phyloP scores from a whole-genome alignment of 1,140 invertebrate species.

The Meteorus sp. region DNA sequence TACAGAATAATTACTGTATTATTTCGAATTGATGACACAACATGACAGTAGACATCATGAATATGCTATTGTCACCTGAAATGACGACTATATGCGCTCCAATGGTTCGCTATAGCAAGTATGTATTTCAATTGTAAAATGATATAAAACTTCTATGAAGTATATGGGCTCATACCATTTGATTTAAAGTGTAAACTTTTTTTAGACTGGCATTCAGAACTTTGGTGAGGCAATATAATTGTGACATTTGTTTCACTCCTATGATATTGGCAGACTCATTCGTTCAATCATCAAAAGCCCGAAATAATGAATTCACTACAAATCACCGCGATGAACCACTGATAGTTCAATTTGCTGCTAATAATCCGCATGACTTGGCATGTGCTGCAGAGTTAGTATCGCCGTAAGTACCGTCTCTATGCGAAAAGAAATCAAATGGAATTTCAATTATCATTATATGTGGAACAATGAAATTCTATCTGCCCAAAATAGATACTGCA shows the following conservation, averaged over 20 bases:
- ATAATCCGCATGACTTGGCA: conserved; percentile 80
- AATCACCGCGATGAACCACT: conserved; percentile 78
- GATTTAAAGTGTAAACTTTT: conserved; percentile 1
- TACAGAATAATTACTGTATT: too few species aligned
- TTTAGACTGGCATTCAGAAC: conserved; percentile 79
- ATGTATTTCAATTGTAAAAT: conserved; percentile 44
- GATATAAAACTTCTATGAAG: background rate
- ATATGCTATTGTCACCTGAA: conserved; percentile 67
- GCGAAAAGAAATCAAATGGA: conserved; percentile 2
- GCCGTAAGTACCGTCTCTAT: conserved; percentile 63
- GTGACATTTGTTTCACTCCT: conserved; percentile 90
- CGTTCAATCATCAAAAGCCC: conserved; percentile 82
- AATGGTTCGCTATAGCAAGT: conserved; percentile 96
- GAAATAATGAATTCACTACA: conserved; percentile 87
- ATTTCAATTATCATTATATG: background rate
- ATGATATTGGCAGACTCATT: conserved; percentile 97
- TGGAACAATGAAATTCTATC: conserved; percentile 4
- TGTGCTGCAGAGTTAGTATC: conserved; percentile 81
- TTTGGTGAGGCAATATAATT: conserved; percentile 81
- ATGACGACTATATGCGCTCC: conserved; percentile 85
- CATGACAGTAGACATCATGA: conserved; percentile 59
- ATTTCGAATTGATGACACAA: conserved; percentile 14
- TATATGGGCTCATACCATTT: background rate
- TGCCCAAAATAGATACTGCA: conserved; percentile 65
- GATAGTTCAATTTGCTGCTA: conserved; percentile 94